Conservation (phyloP, 2,113 vertebrate species). For the Clarias magur region DNA sequence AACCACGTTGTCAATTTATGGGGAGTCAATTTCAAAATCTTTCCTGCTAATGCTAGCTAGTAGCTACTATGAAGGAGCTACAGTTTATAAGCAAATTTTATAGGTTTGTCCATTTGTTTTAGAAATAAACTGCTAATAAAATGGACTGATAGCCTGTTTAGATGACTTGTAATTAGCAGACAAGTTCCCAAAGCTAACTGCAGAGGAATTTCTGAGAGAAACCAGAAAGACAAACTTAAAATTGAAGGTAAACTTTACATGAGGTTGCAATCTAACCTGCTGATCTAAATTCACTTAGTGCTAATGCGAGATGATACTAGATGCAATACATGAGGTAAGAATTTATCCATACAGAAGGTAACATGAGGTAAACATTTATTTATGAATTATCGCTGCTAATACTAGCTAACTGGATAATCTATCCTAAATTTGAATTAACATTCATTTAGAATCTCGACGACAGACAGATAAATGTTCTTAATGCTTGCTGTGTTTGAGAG, state of each 20-base stretch:
- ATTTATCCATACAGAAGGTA: background rate
- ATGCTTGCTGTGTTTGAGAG: background rate
- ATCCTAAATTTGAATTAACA: background rate
- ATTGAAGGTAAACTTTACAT: background rate
- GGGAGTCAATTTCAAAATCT: background rate
- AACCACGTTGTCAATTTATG: background rate
- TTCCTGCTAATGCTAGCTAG: background rate
- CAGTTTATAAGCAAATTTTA: background rate
- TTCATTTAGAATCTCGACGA: background rate
- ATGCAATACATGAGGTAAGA: too few relatives aligned
- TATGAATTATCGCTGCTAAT: background rate
- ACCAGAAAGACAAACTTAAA: background rate
- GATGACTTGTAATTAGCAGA: background rate
- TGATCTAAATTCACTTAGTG: background rate
- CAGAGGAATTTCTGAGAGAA: background rate
- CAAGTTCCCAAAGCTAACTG: background rate
- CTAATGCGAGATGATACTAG: background rate
- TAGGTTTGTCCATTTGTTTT: background rate
- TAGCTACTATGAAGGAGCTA: background rate
- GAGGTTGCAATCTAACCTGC: background rate
- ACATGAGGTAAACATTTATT: background rate
- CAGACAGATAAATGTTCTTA: background rate
- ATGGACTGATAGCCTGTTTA: background rate
- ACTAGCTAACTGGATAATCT: background rate
- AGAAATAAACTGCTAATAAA: background rate